phyloP scores from a whole-genome alignment of 1,140 invertebrate species.

The Polyergus mexicanus region DNA sequence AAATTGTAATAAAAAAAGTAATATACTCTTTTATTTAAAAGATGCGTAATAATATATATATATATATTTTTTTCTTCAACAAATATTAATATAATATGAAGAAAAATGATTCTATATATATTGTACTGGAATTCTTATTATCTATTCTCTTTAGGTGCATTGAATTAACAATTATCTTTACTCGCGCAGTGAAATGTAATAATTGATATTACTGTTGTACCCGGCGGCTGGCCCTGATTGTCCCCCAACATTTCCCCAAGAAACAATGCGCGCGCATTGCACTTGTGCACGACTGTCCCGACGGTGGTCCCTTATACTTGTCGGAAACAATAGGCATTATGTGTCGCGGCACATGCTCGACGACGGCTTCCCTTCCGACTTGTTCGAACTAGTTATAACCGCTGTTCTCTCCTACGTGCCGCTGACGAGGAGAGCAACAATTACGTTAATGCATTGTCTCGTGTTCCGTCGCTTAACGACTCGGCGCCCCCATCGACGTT shows the following conservation, averaged over 20 bases:
- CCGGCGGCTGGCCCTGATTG: conserved; percentile 63
- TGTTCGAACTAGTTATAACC: conserved; percentile 77
- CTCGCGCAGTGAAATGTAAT: conserved; percentile 18
- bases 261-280: conserved; percentile 72
- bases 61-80: not conserved
- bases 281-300: conserved; percentile 69
- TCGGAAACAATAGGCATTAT: conserved; percentile 76
- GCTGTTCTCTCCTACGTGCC: conserved; percentile 66
- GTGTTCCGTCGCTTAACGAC: conserved; percentile 69
- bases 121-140: not conserved
- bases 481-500: conserved; percentile 63
- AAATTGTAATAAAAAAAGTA: too few relatives aligned
- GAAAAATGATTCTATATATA: not conserved
- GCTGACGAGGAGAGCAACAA: conserved; percentile 74
- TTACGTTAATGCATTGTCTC: conserved; percentile 77
- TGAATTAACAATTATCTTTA: conserved; percentile 21
- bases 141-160: not conserved
- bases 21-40: not conserved
- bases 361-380: conserved; percentile 66
- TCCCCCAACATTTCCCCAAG: conserved; percentile 63
- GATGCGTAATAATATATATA: not conserved
- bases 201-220: conserved; percentile 54
- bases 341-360: conserved; percentile 68
- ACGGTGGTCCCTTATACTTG: conserved; percentile 69
- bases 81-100: not conserved